Percentiles rank a stretch among this genome's conserved stretches.
phyloP scores from a whole-genome alignment of 2,797 vertebrate species.

The Phylloscopus collybita region DNA sequence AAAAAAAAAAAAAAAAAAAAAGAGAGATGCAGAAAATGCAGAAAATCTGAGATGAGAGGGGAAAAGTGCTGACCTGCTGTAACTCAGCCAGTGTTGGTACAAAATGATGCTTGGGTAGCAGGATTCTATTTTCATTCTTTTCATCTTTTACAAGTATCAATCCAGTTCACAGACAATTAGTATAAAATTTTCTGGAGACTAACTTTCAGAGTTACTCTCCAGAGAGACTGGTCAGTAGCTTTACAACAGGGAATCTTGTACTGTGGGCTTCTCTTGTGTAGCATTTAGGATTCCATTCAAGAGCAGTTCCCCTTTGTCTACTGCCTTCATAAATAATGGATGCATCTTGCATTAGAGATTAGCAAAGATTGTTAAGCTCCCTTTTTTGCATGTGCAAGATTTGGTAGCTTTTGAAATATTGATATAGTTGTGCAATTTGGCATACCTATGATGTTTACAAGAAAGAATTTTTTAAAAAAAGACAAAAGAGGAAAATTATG shows the following conservation, averaged over 20 bases:
- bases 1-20: not conserved
- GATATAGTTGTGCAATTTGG: constrained; percentile 50
- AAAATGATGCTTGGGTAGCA: not conserved
- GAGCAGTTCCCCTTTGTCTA: constrained; percentile 56
- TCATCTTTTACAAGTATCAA: not conserved
- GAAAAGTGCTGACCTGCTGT: not conserved
- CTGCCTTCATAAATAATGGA: constrained; percentile 77
- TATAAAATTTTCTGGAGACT: constrained; percentile 6
- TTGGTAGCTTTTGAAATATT: constrained; percentile 73
- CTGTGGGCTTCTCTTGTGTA: constrained; percentile 13
- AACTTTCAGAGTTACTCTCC: constrained; percentile 14
- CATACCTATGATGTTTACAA: constrained; percentile 43
- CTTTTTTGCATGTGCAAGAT: constrained; percentile 57
- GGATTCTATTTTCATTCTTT: constrained; percentile 3
- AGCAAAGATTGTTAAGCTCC: constrained; percentile 69
- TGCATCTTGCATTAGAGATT: constrained; percentile 73
- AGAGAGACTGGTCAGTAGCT: not conserved
- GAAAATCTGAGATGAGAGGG: not conserved
- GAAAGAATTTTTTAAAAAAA: not conserved
- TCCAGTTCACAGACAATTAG: not conserved
- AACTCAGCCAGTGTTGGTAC: not conserved
- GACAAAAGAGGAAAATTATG: not conserved
- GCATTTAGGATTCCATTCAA: constrained; percentile 67
- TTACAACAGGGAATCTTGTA: constrained; percentile 17
- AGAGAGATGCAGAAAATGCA: not conserved